phyloP scores from a whole-genome alignment of 2,888 invertebrate genomes.

The Oegoconia quadripuncta region DNA sequence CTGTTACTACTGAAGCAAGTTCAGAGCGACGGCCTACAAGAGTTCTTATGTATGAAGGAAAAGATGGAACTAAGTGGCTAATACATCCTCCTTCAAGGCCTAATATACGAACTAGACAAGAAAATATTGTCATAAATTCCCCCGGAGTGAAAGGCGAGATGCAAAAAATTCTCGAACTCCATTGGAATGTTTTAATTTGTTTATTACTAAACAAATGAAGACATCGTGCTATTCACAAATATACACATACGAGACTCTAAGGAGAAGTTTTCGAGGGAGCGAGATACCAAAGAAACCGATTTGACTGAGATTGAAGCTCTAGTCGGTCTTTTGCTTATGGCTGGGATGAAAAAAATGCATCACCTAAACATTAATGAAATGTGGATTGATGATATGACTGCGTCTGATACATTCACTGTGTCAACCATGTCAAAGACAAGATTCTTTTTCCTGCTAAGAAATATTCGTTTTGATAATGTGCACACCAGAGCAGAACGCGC shows the following conservation, averaged over 20 bases:
- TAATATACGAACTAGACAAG: slow-evolving; percentile 12
- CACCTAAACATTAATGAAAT: slow-evolving; percentile 3
- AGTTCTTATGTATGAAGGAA: slow-evolving; percentile 15
- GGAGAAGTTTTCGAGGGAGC: too few species aligned
- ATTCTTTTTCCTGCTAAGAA: slow-evolving; percentile 12
- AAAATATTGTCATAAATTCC: slow-evolving; percentile 13
- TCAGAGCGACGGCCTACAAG: slow-evolving; percentile 10
- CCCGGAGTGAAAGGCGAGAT: slow-evolving; percentile 9
- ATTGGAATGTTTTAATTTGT: slow-evolving; percentile 1
- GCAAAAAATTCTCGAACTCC: not conserved
- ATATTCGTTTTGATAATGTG: slow-evolving; percentile 15
- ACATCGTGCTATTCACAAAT: too few species aligned
- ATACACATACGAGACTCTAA: too few species aligned
- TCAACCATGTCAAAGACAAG: slow-evolving; percentile 9
- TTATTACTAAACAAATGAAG: not conserved
- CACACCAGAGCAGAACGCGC: slow-evolving; percentile 11
- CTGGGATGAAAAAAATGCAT: slow-evolving; percentile 5
- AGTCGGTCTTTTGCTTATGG: slow-evolving; percentile 2
- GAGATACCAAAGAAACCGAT: slow-evolving; percentile 1
- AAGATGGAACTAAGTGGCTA: slow-evolving; percentile 15
- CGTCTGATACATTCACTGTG: slow-evolving; percentile 11
- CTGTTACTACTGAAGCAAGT: slow-evolving; percentile 6
- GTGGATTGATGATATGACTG: slow-evolving; percentile 4
- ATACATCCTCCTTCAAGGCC: slow-evolving; percentile 7
- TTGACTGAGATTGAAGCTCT: slow-evolving; percentile 3